Evolutionary conservation across 2,888 invertebrate species (phyloP).

Genomic region (Drosophila dives): DNA sequence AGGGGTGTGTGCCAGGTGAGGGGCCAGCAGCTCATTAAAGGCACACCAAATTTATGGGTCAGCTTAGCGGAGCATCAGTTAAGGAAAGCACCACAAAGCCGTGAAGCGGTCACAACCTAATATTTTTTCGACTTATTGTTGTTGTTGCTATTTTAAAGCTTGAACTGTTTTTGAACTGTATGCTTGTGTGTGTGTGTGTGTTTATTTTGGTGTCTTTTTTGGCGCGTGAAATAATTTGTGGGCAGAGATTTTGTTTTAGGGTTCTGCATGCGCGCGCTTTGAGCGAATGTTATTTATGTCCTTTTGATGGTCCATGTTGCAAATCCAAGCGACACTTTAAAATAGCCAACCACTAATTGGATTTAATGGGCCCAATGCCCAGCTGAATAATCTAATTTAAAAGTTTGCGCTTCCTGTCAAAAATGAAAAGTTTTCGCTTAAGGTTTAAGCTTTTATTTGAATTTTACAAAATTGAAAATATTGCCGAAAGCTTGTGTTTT

Average conservation of each 20-base stretch:
- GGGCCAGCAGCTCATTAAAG: constrained; percentile 45
- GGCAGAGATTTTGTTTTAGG: constrained; percentile 5
- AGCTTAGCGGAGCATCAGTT: constrained; percentile 47
- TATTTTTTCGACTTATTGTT: constrained; percentile 2
- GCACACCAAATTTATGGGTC: constrained; percentile 58
- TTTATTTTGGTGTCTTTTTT: background rate
- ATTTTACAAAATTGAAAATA: background rate
- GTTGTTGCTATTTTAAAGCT: constrained; percentile 40
- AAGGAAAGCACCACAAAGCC: constrained; percentile 32
- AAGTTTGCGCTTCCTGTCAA: constrained; percentile 1
- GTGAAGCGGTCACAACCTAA: constrained; percentile 45
- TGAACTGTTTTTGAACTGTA: constrained; percentile 17
- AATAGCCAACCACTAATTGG: constrained; percentile 55
- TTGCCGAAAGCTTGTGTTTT: background rate
- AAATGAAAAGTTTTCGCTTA: background rate
- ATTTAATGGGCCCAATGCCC: constrained; percentile 29
- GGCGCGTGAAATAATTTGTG: constrained; percentile 27
- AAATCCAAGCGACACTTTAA: constrained; percentile 43
- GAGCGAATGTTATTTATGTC: constrained; percentile 58
- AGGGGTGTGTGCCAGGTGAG: constrained; percentile 16
- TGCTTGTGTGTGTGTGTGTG: background rate
- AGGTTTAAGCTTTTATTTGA: background rate
- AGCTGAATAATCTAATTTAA: constrained; percentile 29
- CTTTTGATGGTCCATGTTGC: constrained; percentile 26
- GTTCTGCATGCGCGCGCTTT: constrained; percentile 12